phyloP scores from a whole-genome alignment of 2,113 vertebrate genomes.

The Prionailurus bengalensis region DNA sequence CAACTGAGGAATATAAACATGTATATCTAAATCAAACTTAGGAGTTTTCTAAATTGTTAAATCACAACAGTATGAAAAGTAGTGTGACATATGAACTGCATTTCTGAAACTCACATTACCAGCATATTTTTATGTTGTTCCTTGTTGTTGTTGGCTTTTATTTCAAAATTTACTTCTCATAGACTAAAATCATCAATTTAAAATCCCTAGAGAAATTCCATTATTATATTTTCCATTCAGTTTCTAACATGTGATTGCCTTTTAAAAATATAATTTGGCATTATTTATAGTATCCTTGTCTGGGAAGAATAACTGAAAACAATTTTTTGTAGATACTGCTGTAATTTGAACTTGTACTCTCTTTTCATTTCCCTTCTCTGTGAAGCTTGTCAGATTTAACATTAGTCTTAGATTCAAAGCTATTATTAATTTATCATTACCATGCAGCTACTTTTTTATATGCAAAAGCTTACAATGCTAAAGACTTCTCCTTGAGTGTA shows the following conservation, averaged over 20 bases:
- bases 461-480: constrained; percentile 48
- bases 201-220: constrained; percentile 41
- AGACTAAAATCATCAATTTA: neutral
- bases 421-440: constrained; percentile 85
- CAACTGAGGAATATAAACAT: neutral
- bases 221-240: constrained; percentile 49
- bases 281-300: constrained; percentile 61
- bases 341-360: constrained; percentile 70
- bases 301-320: constrained; percentile 71
- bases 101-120: neutral
- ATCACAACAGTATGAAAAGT: neutral
- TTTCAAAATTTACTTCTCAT: constrained; percentile 15
- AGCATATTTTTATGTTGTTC: neutral
- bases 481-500: constrained; percentile 68
- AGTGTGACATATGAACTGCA: neutral
- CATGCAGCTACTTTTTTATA: constrained; percentile 74
- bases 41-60: neutral
- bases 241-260: constrained; percentile 63
- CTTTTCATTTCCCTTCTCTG: constrained; percentile 74
- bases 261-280: constrained; percentile 72
- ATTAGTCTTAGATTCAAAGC: constrained; percentile 77
- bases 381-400: constrained; percentile 79
- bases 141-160: neutral
- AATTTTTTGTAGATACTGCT: constrained; percentile 66
- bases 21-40: neutral